Evolutionary conservation across 1,140 invertebrate genomes (phyloP).

Genomic region (Polyergus mexicanus): DNA sequence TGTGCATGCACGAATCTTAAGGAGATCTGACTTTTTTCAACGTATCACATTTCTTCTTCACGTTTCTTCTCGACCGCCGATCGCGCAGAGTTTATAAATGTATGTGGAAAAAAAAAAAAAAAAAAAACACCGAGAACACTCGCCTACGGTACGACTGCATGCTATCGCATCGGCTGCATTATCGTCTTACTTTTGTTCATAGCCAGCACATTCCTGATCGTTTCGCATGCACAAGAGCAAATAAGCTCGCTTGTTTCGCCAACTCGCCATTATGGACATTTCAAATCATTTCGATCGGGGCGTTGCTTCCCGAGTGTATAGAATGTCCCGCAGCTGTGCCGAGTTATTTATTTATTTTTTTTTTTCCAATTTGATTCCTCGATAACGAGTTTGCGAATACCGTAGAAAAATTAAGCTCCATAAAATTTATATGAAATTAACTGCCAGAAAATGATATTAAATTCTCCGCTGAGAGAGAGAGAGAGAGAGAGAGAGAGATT

Average conservation of each 20-base stretch:
- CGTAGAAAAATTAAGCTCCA: not conserved
- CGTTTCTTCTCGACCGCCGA: conserved; percentile 20
- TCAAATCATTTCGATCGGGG: conserved; percentile 28
- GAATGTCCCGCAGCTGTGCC: conserved; percentile 4
- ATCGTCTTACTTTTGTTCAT: conserved; percentile 66
- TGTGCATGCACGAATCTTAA: conserved; percentile 24
- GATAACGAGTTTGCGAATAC: not conserved
- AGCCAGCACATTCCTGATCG: conserved; percentile 65
- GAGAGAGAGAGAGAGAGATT: no score
- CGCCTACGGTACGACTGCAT: conserved; percentile 61
- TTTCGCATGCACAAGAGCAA: conserved; percentile 65
- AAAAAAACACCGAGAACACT: no score
- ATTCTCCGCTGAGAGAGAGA: not conserved
- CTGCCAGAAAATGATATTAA: not conserved
- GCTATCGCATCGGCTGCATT: conserved; percentile 62
- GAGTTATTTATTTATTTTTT: not conserved
- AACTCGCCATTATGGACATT: conserved; percentile 41
- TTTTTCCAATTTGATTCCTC: conserved; percentile 7
- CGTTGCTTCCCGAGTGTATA: conserved; percentile 11
- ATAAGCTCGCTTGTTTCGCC: conserved; percentile 62
- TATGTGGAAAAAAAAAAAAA: conserved; percentile 35
- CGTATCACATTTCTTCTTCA: conserved; percentile 54
- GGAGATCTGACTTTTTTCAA: conserved; percentile 20
- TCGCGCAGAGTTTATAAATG: conserved; percentile 41
- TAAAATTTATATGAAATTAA: not conserved